Base-by-base conservation (phyloP, 2,888 invertebrate species). In the Tenthredo livida region DNA sequence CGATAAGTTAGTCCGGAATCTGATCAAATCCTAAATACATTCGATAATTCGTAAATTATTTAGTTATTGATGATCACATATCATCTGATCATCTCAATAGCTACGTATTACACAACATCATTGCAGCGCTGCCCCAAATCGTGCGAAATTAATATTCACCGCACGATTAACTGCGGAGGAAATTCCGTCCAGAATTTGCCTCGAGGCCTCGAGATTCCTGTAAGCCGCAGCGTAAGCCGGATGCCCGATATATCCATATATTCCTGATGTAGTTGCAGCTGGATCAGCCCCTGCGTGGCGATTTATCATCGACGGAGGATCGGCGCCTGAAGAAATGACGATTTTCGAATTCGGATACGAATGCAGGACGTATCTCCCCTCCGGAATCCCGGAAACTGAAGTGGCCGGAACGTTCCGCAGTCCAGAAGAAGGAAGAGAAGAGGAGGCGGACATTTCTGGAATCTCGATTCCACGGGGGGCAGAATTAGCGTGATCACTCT, bases 181-280 rank as follows among this genome's bases (percentile, higher is more conserved):
- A 50, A 85, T 72, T 47, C 50, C 58, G n/a, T 33, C 50, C 15
- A 82, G 25, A 17, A 73, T 50, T n/a, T 73, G 15, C n/a, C 37
- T 58, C 47, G 54, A 33, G 10, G 33, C 29, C 15, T 67, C 21
- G 17, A 70, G 47, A 61, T 67, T 83, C 77, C 50, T 50, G 4
- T 15, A 6, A n/a, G 33, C 54, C 54, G n/a, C 73, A 21, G 40
- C 43, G 25, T 73, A 73, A 10, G 40, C 77, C 17, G 50, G 54
- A 54, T 77, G 77, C 17, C n/a, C 33, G 10, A 15, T 15, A 75
- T 54, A 29, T 17, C 54, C 54, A 77, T 54, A 17, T 33, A 77
- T 7, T 54, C 29, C 33, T 33, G 50, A 50, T 15, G 72, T 9
- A 10, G 12, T 1, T 21, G 33, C 7, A 33, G 67, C 12, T 33